A percentile compares a stretch with the other conserved stretches of the same genome.
phyloP scores from a whole-genome alignment of 2,888 invertebrate species.

The Brenthis daphne region DNA sequence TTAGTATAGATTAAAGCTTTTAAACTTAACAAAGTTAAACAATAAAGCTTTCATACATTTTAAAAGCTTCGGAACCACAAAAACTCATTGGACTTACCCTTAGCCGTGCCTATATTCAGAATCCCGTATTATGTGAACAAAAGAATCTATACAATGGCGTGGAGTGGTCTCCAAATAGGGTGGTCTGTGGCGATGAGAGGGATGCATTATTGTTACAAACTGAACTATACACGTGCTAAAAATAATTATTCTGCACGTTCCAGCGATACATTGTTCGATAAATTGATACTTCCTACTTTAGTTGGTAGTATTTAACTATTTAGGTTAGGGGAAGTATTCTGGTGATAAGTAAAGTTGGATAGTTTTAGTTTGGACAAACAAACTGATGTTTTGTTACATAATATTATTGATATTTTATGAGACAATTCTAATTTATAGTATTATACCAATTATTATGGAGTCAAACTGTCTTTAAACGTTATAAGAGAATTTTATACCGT shows the following conservation, averaged over 20 bases:
- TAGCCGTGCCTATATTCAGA: slow-evolving; percentile 9
- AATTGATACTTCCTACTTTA: slow-evolving; percentile 32
- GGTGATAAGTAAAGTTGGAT: background rate
- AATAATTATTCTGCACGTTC: slow-evolving; percentile 25
- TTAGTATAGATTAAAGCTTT: no score
- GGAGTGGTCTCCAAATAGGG: slow-evolving; percentile 19
- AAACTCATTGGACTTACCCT: no score
- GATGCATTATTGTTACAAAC: slow-evolving; percentile 40
- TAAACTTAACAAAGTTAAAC: no score
- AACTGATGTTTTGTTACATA: no score
- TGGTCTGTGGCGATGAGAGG: slow-evolving; percentile 35
- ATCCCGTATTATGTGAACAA: slow-evolving; percentile 22
- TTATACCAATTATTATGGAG: no score
- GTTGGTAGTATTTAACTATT: background rate
- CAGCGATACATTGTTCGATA: slow-evolving; percentile 24
- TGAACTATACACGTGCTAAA: slow-evolving; percentile 37
- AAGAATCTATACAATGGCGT: slow-evolving; percentile 35
- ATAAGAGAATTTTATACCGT: no score
- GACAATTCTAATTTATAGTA: no score
- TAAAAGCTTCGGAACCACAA: no score
- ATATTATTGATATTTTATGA: no score
- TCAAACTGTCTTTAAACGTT: no score
- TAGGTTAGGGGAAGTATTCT: background rate
- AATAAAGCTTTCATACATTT: no score
- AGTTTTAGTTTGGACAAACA: no score